Conservation (phyloP, 2,888 invertebrate species). For the Sthenelais limicola region DNA sequence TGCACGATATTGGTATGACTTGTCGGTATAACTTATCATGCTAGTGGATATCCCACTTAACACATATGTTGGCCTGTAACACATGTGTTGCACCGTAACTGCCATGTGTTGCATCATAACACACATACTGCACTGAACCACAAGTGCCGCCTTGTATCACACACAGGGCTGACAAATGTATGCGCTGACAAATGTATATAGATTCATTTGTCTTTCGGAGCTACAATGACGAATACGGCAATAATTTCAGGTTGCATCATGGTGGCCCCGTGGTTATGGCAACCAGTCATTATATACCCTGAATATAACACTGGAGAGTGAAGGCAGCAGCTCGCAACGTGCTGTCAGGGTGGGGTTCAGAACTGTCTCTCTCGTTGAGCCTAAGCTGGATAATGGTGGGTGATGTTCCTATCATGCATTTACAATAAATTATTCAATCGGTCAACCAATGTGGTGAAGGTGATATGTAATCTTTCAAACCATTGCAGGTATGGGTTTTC, state of each 20-base stretch:
- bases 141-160: too few relatives aligned
- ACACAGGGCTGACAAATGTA: too few relatives aligned
- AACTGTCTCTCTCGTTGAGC: slow-evolving; percentile 86
- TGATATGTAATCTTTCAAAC: neutral
- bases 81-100: too few relatives aligned
- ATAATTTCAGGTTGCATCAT: slow-evolving; percentile 76
- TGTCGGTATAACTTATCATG: too few relatives aligned
- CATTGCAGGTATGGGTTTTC: slow-evolving; percentile 79
- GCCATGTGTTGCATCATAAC: too few relatives aligned
- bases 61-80: too few relatives aligned
- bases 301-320: neutral
- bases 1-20: too few relatives aligned
- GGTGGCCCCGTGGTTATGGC: slow-evolving; percentile 93
- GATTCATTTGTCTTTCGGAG: too few relatives aligned
- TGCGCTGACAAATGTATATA: too few relatives aligned
- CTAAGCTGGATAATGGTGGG: slow-evolving; percentile 65
- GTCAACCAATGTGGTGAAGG: neutral
- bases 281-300: slow-evolving; percentile 80
- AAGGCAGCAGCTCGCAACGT: slow-evolving; percentile 68
- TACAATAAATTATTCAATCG: neutral
- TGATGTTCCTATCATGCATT: neutral
- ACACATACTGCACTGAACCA: too few relatives aligned
- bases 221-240: too few relatives aligned
- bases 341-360: slow-evolving; percentile 85
- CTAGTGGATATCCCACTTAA: too few relatives aligned